A percentile compares a stretch with the other conserved stretches of the same genome.
Conservation (phyloP, 2,888 invertebrate genomes). For the Drosophila tripunctata region DNA sequence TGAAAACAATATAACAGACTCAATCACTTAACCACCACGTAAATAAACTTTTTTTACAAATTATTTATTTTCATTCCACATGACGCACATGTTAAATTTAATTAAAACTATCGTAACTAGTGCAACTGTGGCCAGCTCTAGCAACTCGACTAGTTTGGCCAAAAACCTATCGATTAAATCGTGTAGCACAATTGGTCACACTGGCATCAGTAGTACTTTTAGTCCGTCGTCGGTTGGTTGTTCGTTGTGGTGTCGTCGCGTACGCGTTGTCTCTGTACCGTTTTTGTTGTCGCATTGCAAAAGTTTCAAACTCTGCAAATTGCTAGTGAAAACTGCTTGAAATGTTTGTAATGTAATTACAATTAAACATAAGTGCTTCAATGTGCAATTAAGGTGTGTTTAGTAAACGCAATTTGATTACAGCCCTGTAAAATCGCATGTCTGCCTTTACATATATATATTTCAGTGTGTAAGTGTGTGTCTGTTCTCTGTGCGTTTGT, state of each 20-base stretch:
- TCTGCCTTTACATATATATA: slow-evolving; percentile 28
- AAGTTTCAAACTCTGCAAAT: slow-evolving; percentile 49
- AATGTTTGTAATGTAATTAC: slow-evolving; percentile 70
- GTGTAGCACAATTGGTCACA: neutral
- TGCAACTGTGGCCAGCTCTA: neutral
- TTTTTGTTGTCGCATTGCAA: slow-evolving; percentile 51
- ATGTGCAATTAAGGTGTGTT: slow-evolving; percentile 69
- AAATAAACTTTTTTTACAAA: too few species aligned
- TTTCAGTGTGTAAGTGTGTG: slow-evolving; percentile 38
- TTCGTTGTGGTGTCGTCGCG: slow-evolving; percentile 21
- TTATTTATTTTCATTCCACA: too few species aligned
- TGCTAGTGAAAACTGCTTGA: slow-evolving; percentile 52
- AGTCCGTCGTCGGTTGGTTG: slow-evolving; percentile 51
- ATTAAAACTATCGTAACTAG: too few species aligned
- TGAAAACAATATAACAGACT: too few species aligned
- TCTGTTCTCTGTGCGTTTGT: slow-evolving; percentile 34
- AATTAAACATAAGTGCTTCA: slow-evolving; percentile 56
- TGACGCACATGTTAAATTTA: too few species aligned
- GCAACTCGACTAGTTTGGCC: neutral
- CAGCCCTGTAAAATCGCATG: slow-evolving; percentile 40
- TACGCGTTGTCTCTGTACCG: slow-evolving; percentile 27
- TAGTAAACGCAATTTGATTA: slow-evolving; percentile 21
- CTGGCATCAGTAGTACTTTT: slow-evolving; percentile 43
- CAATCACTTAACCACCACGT: too few species aligned
- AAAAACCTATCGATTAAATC: neutral